Conservation (phyloP, 2,888 invertebrate genomes). For the Leucophora obtusa region DNA sequence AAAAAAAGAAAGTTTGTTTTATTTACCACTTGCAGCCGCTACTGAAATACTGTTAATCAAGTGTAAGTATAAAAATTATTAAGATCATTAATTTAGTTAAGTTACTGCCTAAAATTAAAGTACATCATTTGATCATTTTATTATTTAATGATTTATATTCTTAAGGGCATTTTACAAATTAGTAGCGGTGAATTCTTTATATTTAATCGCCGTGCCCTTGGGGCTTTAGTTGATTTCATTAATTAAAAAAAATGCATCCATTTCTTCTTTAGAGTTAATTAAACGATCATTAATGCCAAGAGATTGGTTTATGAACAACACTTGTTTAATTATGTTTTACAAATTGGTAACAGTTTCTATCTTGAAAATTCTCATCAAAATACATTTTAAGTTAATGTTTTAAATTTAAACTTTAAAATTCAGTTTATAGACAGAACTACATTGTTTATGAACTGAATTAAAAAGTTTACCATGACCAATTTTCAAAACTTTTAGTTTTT, state of each 20-base stretch:
- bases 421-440: too few relatives aligned
- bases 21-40: conserved; percentile 2
- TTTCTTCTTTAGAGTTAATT: conserved; percentile 9
- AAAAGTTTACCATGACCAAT: too few relatives aligned
- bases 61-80: conserved; percentile 15
- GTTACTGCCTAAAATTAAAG: not conserved
- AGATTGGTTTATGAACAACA: not conserved
- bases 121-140: conserved; percentile 16
- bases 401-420: too few relatives aligned
- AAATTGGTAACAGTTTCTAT: not conserved
- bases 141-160: conserved; percentile 34
- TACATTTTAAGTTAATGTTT: too few relatives aligned
- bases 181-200: conserved; percentile 32
- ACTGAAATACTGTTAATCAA: not conserved
- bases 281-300: conserved; percentile 12
- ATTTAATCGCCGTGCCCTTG: not conserved
- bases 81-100: conserved; percentile 37
- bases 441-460: too few relatives aligned
- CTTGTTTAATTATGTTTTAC: conserved; percentile 1
- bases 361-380: not conserved
- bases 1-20: conserved; percentile 42
- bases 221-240: conserved; percentile 23
- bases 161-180: conserved; percentile 24
- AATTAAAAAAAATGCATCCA: not conserved
- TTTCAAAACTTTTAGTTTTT: too few relatives aligned